Percentiles rank a stretch among this genome's conserved stretches.
These are phyloP conservation scores for Notiomystis cincta DNA, from an alignment of 2,113 vertebrate genomes.

Conservation along the genomic window DNA sequence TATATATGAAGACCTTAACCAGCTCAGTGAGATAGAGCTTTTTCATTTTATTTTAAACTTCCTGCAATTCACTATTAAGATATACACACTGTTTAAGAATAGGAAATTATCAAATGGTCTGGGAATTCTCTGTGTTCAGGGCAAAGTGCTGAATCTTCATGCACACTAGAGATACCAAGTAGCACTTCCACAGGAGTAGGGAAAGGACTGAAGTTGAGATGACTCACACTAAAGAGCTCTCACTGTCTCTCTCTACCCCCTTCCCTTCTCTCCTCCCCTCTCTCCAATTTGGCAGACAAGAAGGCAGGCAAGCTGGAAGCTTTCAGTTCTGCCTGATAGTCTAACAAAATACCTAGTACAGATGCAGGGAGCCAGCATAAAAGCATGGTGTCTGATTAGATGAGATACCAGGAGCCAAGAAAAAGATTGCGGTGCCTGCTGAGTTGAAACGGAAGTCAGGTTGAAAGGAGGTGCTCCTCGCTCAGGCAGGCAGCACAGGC, in stretches of 20 bases:
- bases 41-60: background rate
- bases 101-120: background rate
- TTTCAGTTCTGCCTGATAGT: slow-evolving; percentile 39
- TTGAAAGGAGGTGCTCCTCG: background rate
- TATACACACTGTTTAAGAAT: background rate
- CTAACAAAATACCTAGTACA: slow-evolving; percentile 50
- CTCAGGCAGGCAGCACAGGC: background rate
- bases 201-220: slow-evolving; percentile 28
- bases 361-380: slow-evolving; percentile 40
- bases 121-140: background rate
- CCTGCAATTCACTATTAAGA: background rate
- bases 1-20: accelerated
- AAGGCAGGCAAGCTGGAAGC: slow-evolving; percentile 35
- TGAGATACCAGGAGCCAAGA: slow-evolving; percentile 18
- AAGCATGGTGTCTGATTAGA: slow-evolving; percentile 44
- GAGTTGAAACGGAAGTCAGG: slow-evolving; percentile 41
- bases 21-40: background rate
- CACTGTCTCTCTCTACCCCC: background rate
- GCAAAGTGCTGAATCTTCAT: background rate
- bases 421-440: slow-evolving; percentile 29
- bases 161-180: background rate
- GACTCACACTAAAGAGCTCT: slow-evolving; percentile 21
- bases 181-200: slow-evolving; percentile 1
- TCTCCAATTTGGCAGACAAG: slow-evolving; percentile 31
- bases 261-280: background rate